phyloP scores from a whole-genome alignment of 1,140 invertebrate genomes.

The Globodera rostochiensis region DNA sequence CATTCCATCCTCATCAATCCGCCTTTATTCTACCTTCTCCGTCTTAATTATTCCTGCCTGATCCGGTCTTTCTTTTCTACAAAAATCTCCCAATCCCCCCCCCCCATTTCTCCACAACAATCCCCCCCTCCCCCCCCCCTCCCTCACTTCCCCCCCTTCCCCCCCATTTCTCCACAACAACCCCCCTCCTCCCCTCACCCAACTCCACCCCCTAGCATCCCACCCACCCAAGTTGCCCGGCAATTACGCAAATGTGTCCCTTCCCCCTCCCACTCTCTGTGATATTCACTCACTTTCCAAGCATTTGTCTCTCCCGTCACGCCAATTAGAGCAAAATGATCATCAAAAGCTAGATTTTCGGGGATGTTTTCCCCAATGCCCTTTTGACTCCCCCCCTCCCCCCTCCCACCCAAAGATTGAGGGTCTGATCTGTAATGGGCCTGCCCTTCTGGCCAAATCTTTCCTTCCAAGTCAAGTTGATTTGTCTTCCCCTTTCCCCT shows the following conservation, averaged over 20 bases:
- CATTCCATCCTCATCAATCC: neutral
- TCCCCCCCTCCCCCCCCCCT: neutral
- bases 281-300: neutral
- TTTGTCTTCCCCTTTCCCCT: slow-evolving; percentile 3
- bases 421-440: neutral
- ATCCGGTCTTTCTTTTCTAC: neutral
- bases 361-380: neutral
- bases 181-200: neutral
- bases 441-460: neutral
- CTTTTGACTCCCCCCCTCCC: neutral
- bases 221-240: neutral
- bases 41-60: neutral
- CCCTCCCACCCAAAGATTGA: neutral
- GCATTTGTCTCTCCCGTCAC: neutral
- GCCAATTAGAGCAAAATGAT: neutral
- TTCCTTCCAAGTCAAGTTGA: neutral
- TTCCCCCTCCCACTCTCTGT: neutral
- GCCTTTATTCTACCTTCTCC: neutral
- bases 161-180: neutral
- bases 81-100: slow-evolving; percentile 1
- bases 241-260: slow-evolving; percentile 9
- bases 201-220: neutral
- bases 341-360: neutral
- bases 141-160: neutral
- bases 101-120: neutral